Percentiles rank a stretch among this genome's conserved stretches.
phyloP scores from a whole-genome alignment of 2,113 vertebrate species.

The Vidua macroura region DNA sequence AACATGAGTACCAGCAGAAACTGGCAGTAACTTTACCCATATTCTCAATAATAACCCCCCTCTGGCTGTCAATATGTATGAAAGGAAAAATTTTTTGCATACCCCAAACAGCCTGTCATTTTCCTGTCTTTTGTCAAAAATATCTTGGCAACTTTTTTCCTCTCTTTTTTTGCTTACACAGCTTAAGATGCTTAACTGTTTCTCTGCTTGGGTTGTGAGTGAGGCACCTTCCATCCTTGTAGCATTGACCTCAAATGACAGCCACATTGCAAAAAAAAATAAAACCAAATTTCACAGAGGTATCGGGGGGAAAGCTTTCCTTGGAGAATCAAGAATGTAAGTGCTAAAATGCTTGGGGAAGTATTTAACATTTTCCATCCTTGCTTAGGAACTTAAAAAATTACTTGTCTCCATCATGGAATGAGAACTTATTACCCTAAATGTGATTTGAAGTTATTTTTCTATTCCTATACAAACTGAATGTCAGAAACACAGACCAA shows the following conservation, averaged over 20 bases:
- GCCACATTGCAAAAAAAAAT: not conserved
- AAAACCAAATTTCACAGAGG: not conserved
- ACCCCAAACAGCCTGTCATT: slow-evolving; percentile 68
- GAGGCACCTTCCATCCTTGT: not conserved
- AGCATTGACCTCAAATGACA: not conserved
- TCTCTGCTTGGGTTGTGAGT: not conserved
- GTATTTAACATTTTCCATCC: not conserved
- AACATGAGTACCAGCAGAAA: slow-evolving; percentile 76
- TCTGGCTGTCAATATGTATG: slow-evolving; percentile 75
- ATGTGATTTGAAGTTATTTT: not conserved
- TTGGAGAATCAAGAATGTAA: not conserved
- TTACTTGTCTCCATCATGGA: not conserved
- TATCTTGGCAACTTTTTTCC: slow-evolving; percentile 27
- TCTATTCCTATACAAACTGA: not conserved
- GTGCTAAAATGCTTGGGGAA: not conserved
- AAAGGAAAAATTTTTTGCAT: slow-evolving; percentile 73
- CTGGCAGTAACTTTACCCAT: slow-evolving; percentile 80
- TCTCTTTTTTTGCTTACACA: not conserved
- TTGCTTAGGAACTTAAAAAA: not conserved
- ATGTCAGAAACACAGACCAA: not conserved
- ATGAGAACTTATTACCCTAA: not conserved
- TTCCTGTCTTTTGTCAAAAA: slow-evolving; percentile 74
- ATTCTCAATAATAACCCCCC: slow-evolving; percentile 83
- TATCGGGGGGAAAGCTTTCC: accelerated
- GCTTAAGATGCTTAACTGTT: slow-evolving; percentile 61